Percentiles rank a stretch among this genome's conserved stretches.
These are phyloP conservation scores for Athene noctua DNA, from an alignment of 2,113 vertebrate species.

Conservation along the genomic window DNA sequence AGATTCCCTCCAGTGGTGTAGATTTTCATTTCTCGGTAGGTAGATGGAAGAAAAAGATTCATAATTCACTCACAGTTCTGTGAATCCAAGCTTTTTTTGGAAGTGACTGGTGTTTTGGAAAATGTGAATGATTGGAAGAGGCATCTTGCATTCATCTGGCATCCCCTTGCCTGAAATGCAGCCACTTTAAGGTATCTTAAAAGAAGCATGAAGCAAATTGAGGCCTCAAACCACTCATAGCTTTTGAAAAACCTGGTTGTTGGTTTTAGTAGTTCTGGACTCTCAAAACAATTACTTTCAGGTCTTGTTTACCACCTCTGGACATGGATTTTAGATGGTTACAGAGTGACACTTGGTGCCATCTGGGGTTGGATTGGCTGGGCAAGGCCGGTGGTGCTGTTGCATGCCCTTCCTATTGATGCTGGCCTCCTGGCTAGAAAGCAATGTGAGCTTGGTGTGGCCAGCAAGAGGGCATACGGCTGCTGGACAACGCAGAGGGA, in stretches of 20 bases:
- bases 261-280: background rate
- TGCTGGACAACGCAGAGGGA: background rate
- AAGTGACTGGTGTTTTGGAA: background rate
- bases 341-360: fast-evolving
- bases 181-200: background rate
- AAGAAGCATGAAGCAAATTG: background rate
- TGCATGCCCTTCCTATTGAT: background rate
- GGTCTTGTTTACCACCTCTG: background rate
- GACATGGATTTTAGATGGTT: background rate
- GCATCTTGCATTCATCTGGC: background rate
- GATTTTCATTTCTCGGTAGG: background rate
- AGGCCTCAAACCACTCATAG: background rate
- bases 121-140: background rate
- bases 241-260: background rate
- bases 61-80: background rate
- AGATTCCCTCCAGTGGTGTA: background rate
- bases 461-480: background rate
- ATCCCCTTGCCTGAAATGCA: background rate
- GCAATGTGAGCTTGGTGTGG: background rate
- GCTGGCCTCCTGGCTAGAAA: background rate
- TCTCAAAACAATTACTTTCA: background rate
- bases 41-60: background rate
- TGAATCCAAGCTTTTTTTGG: background rate
- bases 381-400: background rate
- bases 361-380: background rate